A percentile compares a stretch with the other conserved stretches of the same genome.
Evolutionary conservation across 1,140 invertebrate species (phyloP).

Genomic region (honey bee (Apis mellifera)): Amel_HAv3.1 CM009944.2:5957501-5958000

Average conservation of each 20-base stretch:
- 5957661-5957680: constrained; percentile 25
- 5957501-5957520: constrained; percentile 20
- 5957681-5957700: constrained; percentile 34
- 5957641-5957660: background rate
- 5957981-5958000: background rate
- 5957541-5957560: background rate
- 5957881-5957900: constrained; percentile 16
- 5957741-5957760: background rate
- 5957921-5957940: too few relatives aligned
- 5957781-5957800: background rate
- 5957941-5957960: constrained; percentile 2
- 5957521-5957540: background rate
- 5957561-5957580: background rate
- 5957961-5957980: constrained; percentile 12
- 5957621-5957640: constrained; percentile 14
- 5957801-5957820: background rate
- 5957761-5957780: constrained; percentile 11
- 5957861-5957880: constrained; percentile 14
- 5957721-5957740: constrained; percentile 23
- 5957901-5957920: too few relatives aligned
- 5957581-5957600: too few relatives aligned
- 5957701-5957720: background rate
- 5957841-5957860: background rate
- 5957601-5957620: constrained; percentile 27
- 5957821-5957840: background rate